A percentile compares a stretch with the other conserved stretches of the same genome.
phyloP scores from a whole-genome alignment of 2,797 vertebrate species.

The Dicrostonyx torquatus region DNA sequence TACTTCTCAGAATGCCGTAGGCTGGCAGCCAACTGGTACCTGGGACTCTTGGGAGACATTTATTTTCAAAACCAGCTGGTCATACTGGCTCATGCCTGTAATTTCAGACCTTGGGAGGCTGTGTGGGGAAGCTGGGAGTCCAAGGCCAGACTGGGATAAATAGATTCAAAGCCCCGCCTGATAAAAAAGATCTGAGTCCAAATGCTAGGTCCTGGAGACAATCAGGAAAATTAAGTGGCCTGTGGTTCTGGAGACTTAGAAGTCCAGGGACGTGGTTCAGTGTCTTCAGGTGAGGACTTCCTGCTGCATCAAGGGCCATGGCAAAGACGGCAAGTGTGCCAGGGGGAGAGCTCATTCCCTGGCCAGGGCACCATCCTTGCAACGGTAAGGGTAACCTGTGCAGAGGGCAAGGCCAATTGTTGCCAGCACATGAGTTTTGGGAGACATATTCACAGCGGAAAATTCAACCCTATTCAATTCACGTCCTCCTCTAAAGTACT shows the following conservation, averaged over 20 bases:
- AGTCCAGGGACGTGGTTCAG: not conserved
- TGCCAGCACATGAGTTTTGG: not conserved
- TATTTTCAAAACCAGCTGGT: not conserved
- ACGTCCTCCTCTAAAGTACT: not conserved
- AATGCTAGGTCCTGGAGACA: not conserved
- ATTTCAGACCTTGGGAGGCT: not conserved
- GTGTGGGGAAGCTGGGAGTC: not conserved
- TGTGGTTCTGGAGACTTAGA: not conserved
- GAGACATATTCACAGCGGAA: not conserved
- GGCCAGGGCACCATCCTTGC: fast-evolving
- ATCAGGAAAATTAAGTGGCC: not conserved
- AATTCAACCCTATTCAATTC: not conserved
- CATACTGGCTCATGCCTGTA: not conserved
- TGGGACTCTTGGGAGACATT: not conserved
- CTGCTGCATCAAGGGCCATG: too few relatives aligned
- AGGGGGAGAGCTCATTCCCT: not conserved
- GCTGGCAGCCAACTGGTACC: too few relatives aligned
- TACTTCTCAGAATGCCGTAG: not conserved
- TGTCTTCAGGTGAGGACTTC: not conserved
- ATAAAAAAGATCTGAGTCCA: not conserved
- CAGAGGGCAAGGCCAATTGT: not conserved
- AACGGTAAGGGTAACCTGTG: not conserved
- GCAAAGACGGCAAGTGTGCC: not conserved
- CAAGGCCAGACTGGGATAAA: not conserved
- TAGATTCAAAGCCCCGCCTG: not conserved